Evolutionary conservation across 2,797 vertebrate species (phyloP).

Genomic region (Peromyscus nudipes): DNA sequence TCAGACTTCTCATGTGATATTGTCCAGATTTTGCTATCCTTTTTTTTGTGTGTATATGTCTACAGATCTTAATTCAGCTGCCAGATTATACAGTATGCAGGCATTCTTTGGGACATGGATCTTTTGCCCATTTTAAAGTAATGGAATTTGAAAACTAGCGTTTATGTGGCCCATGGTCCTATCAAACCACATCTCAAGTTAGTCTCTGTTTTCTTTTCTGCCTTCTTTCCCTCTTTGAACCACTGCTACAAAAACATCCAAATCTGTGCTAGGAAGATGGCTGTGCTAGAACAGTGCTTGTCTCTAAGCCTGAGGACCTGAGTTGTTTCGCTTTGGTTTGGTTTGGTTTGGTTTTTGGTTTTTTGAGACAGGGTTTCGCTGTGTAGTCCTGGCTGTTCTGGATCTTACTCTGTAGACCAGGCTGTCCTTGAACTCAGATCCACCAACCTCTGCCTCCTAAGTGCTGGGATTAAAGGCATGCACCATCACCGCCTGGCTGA

Average conservation of each 20-base stretch:
- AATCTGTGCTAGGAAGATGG: neutral
- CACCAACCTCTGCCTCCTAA: neutral
- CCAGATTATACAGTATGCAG: neutral
- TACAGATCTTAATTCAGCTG: conserved; percentile 55
- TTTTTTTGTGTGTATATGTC: neutral
- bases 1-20: neutral
- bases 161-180: neutral
- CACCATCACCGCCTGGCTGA: neutral
- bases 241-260: conserved; percentile 37
- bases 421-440: neutral
- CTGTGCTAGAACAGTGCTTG: neutral
- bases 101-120: conserved; percentile 18
- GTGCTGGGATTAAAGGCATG: neutral
- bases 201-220: neutral
- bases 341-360: neutral
- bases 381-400: neutral
- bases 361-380: neutral
- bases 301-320: neutral
- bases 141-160: conserved; percentile 5
- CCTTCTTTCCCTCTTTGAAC: conserved; percentile 20
- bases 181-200: neutral
- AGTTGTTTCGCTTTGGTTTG: neutral
- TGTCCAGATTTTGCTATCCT: conserved; percentile 20
- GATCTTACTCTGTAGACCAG: neutral
- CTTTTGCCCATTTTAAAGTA: conserved; percentile 9